Evolutionary conservation across 2,113 vertebrate genomes (phyloP).

Genomic region (Macrotus californicus): DNA sequence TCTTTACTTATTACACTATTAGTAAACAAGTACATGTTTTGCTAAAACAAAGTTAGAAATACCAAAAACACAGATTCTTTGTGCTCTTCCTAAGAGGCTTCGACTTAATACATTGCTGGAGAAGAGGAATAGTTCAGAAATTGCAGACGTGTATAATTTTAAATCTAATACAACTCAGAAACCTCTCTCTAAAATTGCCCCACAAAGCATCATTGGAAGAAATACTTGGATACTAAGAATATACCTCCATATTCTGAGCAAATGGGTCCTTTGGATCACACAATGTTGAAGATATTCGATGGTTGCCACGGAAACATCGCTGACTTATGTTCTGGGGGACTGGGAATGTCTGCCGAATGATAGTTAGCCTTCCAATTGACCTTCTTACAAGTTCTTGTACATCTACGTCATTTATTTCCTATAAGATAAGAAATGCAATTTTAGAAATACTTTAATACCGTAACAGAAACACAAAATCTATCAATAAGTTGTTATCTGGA

Average conservation of each 20-base stretch:
- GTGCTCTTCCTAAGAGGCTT: not conserved
- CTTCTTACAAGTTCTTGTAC: conserved; percentile 97
- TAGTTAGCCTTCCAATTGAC: conserved; percentile 95
- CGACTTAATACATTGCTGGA: not conserved
- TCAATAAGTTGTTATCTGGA: conserved; percentile 16
- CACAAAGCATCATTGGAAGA: not conserved
- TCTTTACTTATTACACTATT: not conserved
- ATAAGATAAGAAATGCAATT: conserved; percentile 57
- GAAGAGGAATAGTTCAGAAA: not conserved
- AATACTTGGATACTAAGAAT: not conserved
- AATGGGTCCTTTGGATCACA: conserved; percentile 96
- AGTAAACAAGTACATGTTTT: not conserved
- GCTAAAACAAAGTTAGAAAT: not conserved
- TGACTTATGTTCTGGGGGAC: conserved; percentile 94
- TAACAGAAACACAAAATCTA: not conserved
- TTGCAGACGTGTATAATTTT: not conserved
- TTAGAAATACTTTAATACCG: conserved; percentile 33
- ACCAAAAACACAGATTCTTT: conserved; percentile 4
- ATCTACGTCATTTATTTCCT: conserved; percentile 96
- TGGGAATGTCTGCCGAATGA: conserved; percentile 96
- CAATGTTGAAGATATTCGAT: conserved; percentile 95
- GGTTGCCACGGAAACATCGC: conserved; percentile 95
- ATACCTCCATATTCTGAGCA: conserved; percentile 95
- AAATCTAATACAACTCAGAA: not conserved
- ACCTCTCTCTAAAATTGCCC: not conserved